Evolutionary conservation across 2,113 vertebrate genomes (phyloP).

Genomic region (Carassius carassius): DNA sequence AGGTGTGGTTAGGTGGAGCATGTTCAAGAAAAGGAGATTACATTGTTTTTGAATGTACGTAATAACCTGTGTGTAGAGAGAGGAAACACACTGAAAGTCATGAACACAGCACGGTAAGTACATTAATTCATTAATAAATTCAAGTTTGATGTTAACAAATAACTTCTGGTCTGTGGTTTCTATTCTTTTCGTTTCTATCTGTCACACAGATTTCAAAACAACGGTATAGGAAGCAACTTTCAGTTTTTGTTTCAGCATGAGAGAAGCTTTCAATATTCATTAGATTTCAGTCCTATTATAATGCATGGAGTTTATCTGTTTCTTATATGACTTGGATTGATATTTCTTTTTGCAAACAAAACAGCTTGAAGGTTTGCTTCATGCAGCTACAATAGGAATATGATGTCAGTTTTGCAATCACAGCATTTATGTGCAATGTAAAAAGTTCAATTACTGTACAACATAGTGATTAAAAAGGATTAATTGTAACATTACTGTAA

Average conservation of each 20-base stretch:
- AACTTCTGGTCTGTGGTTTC: not conserved
- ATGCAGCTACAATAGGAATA: not conserved
- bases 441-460: not conserved
- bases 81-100: not conserved
- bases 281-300: not conserved
- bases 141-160: not conserved
- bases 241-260: not conserved
- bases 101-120: not conserved
- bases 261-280: too few relatives aligned
- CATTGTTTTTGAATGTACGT: not conserved
- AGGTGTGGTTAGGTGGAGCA: not conserved
- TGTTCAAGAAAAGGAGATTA: too few relatives aligned
- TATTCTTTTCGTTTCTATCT: not conserved
- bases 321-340: not conserved
- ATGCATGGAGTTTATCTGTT: not conserved
- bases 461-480: not conserved
- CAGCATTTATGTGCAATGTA: not conserved
- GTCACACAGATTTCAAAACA: not conserved
- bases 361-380: not conserved
- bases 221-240: not conserved
- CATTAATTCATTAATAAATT: too few relatives aligned
- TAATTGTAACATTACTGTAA: not conserved
- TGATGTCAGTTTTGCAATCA: not conserved
- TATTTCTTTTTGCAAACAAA: not conserved
- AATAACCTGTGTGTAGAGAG: not conserved